These are phyloP conservation scores for Malurus splendens DNA, from an alignment of 2,797 vertebrate genomes.

Conservation along the genomic window DNA sequence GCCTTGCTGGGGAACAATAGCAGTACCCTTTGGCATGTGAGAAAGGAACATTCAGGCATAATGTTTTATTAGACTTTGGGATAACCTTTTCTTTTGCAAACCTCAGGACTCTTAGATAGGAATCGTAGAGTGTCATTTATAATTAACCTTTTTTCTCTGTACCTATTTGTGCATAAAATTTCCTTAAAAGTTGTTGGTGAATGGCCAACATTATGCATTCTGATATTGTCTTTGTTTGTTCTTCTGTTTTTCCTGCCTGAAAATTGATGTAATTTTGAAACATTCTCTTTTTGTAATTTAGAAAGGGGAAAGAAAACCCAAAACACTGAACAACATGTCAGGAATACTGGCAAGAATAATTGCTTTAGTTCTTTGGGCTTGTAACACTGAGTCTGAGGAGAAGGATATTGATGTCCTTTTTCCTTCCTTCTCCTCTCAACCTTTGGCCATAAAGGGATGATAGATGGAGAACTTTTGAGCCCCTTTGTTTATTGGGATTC, in stretches of 20 bases:
- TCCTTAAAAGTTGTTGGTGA: not conserved
- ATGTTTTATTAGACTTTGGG: conserved; percentile 51
- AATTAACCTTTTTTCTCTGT: conserved; percentile 47
- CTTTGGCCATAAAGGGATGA: not conserved
- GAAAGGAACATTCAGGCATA: conserved; percentile 53
- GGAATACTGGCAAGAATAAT: not conserved
- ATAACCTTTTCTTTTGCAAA: conserved; percentile 52
- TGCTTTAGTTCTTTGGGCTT: not conserved
- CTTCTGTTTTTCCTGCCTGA: not conserved
- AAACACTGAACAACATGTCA: not conserved
- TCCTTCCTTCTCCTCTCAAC: not conserved
- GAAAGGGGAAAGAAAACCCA: not conserved
- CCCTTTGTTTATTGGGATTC: not conserved
- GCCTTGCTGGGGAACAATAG: conserved; percentile 70
- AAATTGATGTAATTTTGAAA: not conserved
- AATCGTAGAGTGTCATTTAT: conserved; percentile 59
- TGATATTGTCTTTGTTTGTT: not conserved
- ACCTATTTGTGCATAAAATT: conserved; percentile 4
- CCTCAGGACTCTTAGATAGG: conserved; percentile 43
- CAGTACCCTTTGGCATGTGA: conserved; percentile 68
- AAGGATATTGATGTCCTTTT: not conserved
- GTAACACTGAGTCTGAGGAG: not conserved
- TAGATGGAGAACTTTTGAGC: not conserved
- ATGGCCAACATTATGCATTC: not conserved
- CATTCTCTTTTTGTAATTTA: not conserved